These are phyloP conservation scores for Falco rusticolus DNA, from an alignment of 2,797 vertebrate genomes.

Conservation along the genomic window DNA sequence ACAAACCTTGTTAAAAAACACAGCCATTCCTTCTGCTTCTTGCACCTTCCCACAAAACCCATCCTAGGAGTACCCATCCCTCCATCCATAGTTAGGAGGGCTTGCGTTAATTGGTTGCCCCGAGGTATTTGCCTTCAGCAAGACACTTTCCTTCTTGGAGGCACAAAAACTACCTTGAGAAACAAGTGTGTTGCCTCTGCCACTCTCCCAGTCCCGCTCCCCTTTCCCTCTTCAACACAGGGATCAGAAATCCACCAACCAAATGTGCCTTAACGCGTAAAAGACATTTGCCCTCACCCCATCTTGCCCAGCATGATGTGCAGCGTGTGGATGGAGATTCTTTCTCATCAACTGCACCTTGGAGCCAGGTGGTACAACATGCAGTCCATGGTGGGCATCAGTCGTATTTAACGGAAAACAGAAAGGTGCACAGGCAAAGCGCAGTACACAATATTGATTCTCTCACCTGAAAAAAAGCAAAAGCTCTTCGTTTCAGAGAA, in stretches of 20 bases:
- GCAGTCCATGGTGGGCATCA: neutral
- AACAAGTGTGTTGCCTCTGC: rapidly evolving
- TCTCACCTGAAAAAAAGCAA: neutral
- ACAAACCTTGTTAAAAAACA: neutral
- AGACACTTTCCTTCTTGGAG: neutral
- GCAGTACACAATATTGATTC: neutral
- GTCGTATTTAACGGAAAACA: neutral
- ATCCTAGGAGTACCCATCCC: neutral
- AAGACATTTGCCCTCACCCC: rapidly evolving
- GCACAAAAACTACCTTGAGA: neutral
- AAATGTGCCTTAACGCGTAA: neutral
- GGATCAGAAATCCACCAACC: neutral
- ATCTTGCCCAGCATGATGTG: neutral
- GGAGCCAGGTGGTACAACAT: neutral
- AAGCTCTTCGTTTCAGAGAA: neutral
- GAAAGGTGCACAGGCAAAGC: neutral
- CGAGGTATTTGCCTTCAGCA: neutral
- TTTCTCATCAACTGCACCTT: neutral
- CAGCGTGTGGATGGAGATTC: neutral
- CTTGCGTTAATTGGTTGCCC: neutral
- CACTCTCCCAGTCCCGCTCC: neutral
- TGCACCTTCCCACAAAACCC: neutral
- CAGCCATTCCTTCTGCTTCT: neutral
- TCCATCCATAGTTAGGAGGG: neutral
- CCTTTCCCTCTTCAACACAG: neutral